These are phyloP conservation scores for Bucorvus abyssinicus DNA, from an alignment of 2,797 vertebrate species.

Conservation along the genomic window DNA sequence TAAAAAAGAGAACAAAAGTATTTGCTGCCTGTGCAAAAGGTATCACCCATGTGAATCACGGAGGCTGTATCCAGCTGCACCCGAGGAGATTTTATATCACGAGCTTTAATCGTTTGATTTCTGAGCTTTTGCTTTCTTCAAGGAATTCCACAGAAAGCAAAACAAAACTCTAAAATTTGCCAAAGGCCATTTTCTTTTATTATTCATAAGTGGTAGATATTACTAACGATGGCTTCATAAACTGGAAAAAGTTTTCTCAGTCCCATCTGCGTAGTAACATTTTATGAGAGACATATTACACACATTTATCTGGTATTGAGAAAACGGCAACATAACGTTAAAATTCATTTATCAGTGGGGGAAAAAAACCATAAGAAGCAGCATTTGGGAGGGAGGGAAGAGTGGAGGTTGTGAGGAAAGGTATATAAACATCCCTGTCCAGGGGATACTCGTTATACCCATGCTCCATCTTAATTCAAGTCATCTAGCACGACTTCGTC, in stretches of 20 bases:
- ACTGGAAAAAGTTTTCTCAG: slow-evolving; percentile 11
- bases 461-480: slow-evolving; percentile 23
- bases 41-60: neutral
- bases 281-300: slow-evolving; percentile 40
- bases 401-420: neutral
- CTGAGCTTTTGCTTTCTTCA: neutral
- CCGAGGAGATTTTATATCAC: neutral
- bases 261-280: slow-evolving; percentile 44
- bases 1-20: neutral
- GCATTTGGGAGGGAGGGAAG: neutral
- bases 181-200: slow-evolving; percentile 45
- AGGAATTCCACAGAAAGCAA: slow-evolving; percentile 19
- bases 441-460: neutral
- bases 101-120: neutral
- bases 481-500: neutral
- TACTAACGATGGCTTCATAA: slow-evolving; percentile 42
- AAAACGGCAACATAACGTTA: neutral
- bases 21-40: neutral
- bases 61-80: neutral
- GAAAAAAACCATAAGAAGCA: neutral
- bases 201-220: slow-evolving; percentile 56
- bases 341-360: neutral
- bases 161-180: slow-evolving; percentile 23
- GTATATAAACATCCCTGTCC: neutral
- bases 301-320: neutral